Evolutionary conservation across 2,888 invertebrate species (phyloP).

Genomic region (Alentia gelatinosa): DNA sequence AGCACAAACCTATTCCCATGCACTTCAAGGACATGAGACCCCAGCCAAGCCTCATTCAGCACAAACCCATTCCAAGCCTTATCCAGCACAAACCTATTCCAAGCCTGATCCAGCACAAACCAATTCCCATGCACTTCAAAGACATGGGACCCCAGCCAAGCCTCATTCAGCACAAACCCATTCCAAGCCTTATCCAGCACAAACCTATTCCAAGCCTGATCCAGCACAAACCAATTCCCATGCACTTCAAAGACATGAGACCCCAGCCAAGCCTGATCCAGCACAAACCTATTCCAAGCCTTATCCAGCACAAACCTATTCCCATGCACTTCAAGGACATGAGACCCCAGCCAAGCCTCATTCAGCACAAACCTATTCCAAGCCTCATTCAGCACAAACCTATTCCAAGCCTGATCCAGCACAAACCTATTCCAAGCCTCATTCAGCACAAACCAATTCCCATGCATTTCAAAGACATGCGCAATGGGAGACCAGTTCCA

Average conservation of each 20-base stretch:
- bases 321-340: not conserved
- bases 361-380: not conserved
- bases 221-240: not conserved
- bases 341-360: not conserved
- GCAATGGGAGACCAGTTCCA: not conserved
- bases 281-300: not conserved
- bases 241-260: not conserved
- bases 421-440: not conserved
- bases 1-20: not conserved
- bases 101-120: too few relatives aligned
- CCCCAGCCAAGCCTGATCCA: too few relatives aligned
- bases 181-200: not conserved
- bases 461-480: conserved; percentile 5
- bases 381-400: not conserved
- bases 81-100: too few relatives aligned
- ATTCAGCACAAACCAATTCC: not conserved
- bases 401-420: not conserved
- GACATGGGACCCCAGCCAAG: not conserved
- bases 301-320: not conserved
- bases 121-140: too few relatives aligned
- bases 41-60: too few relatives aligned
- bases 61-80: not conserved
- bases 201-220: not conserved
- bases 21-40: not conserved
- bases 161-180: not conserved